Conservation (phyloP, 1,140 invertebrate species). For the Hycleus cichorii region DNA sequence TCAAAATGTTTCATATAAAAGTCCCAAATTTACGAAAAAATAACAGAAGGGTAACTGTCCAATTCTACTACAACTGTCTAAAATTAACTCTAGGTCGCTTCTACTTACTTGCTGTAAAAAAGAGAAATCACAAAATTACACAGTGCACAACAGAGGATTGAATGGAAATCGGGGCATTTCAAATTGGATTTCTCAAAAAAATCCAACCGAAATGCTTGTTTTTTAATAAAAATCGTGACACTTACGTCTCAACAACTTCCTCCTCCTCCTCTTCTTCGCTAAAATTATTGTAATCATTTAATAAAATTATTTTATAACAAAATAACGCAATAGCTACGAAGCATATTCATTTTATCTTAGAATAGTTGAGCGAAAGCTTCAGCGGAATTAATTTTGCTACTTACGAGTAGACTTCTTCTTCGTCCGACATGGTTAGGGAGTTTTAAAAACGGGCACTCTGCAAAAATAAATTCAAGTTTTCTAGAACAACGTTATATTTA, state of each 20-base stretch:
- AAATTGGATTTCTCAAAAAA: background rate
- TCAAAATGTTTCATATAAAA: background rate
- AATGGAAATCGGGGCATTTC: background rate
- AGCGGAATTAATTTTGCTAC: constrained; percentile 36
- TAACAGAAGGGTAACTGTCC: background rate
- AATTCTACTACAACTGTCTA: background rate
- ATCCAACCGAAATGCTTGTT: background rate
- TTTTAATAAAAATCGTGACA: constrained; percentile 28
- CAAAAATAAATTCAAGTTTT: constrained; percentile 10
- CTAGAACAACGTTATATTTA: constrained; percentile 16
- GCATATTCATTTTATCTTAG: background rate
- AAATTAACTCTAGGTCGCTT: background rate
- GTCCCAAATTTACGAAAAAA: background rate
- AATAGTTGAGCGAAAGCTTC: constrained; percentile 17
- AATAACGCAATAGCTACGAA: background rate
- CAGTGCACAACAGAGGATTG: background rate
- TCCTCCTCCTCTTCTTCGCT: constrained; percentile 56
- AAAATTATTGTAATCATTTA: constrained; percentile 19
- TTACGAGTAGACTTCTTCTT: constrained; percentile 66
- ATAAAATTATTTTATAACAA: constrained; percentile 1
- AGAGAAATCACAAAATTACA: constrained; percentile 15
- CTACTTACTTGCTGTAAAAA: constrained; percentile 32
- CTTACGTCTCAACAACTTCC: constrained; percentile 64
- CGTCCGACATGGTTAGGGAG: constrained; percentile 55
- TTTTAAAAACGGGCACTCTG: constrained; percentile 7